Evolutionary conservation across 2,113 vertebrate species (phyloP), one percentile per base, ranked within the genome.

Genomic region (Takifugu flavidus): DNA sequence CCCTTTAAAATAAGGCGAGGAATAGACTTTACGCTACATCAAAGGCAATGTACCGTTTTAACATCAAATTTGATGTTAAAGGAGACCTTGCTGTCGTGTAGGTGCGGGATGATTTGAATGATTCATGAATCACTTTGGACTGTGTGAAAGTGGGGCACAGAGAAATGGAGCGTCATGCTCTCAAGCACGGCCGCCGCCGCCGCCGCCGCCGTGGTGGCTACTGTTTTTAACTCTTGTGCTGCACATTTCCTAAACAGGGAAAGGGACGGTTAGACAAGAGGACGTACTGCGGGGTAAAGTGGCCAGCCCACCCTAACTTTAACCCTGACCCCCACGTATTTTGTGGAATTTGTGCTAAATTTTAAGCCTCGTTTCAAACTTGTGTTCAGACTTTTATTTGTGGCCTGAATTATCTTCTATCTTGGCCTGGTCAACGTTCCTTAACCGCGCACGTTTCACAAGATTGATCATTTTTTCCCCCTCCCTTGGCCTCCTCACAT

Each of bases 321-420:
- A 39, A 39, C 34, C 34, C 34, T 0, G 11, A 39, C 34, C 11
- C 11, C 34, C 2, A 10, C 34, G 4, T 39, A 39, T 39, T 10
- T 39, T 39, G 8, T 39, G 7, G 4, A 84, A 86, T 89, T 87
- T 87, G 75, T 87, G 8, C 31, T 87, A 83, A 87, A 88, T 86
- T 89, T 82, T 68, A 59, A 74, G 70, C 77, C 74, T 87, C 88
- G 83, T 89, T 85, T 83, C 73, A 77, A 82, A 84, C 64, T 73
- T 71, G 80, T 65, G 43, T 29, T 28, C 69, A 86, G 86, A 89
- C 89, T 80, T 82, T 86, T 88, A 62, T 63, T 58, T 67, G 60
- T 57, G 54, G 62, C 46, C 68, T 69, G 68, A 70, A 65, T 75
- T 61, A 34, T 77, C 77, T 89, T 90, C 83, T 78, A 85, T 89